Conservation (phyloP, 2,797 vertebrate genomes). For the Hapalemur alaotrensis region DNA sequence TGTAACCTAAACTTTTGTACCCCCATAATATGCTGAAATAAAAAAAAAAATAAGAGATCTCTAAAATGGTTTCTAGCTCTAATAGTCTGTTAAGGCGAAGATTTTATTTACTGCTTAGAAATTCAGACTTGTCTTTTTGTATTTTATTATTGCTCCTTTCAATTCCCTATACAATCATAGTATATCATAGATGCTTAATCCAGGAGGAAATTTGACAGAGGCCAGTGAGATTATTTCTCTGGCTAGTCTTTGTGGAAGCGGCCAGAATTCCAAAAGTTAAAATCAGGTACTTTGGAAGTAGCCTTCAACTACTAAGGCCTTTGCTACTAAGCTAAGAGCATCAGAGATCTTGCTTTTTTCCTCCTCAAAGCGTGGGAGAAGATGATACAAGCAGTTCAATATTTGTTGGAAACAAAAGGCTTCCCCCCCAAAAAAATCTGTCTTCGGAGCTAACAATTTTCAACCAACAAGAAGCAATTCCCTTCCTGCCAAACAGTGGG, state of each 20-base stretch:
- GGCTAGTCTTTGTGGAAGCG: not conserved
- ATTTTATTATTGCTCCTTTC: not conserved
- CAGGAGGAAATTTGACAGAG: not conserved
- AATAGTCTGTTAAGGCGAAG: not conserved
- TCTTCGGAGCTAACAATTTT: not conserved
- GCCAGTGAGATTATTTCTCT: not conserved
- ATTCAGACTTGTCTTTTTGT: not conserved
- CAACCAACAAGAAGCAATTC: slow-evolving; percentile 13
- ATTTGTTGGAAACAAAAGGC: not conserved
- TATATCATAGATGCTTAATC: not conserved
- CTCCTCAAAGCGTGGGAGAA: not conserved
- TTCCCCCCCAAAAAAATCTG: not conserved
- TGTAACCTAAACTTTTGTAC: too few species aligned
- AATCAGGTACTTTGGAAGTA: not conserved
- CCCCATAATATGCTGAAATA: too few species aligned
- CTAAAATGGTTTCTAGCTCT: not conserved
- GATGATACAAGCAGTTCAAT: not conserved
- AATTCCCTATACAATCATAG: not conserved
- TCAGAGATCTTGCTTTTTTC: not conserved
- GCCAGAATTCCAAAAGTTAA: not conserved
- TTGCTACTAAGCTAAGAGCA: not conserved
- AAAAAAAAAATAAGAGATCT: not conserved
- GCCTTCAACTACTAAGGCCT: not conserved
- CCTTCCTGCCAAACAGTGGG: not conserved
- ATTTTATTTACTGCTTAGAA: not conserved